Percentiles rank a stretch among this genome's conserved stretches.
phyloP scores from a whole-genome alignment of 2,797 vertebrate species.

The Falco peregrinus region DNA sequence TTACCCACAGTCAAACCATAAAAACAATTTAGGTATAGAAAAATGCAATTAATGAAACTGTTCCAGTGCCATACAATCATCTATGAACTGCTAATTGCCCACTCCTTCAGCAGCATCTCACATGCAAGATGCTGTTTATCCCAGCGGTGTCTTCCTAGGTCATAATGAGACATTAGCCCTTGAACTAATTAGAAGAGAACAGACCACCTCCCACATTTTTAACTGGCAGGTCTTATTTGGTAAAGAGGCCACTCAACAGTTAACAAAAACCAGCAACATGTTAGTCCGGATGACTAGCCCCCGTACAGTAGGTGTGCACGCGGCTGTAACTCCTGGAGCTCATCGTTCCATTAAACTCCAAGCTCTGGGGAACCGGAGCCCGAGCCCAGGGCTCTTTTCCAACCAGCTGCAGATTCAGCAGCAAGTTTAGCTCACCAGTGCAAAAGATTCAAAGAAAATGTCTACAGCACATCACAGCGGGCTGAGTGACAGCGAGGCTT shows the following conservation, averaged over 20 bases:
- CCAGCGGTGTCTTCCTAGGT: not conserved
- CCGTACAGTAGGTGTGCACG: fast-evolving
- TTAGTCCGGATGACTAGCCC: not conserved
- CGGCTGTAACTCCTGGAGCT: not conserved
- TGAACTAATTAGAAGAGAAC: not conserved
- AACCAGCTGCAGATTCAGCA: not conserved
- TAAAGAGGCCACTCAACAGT: not conserved
- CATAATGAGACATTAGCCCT: not conserved
- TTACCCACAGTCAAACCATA: not conserved
- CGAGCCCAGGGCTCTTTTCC: not conserved
- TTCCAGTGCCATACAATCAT: not conserved
- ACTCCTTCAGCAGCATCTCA: not conserved
- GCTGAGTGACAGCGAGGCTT: not conserved
- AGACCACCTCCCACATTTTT: not conserved
- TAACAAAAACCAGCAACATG: not conserved
- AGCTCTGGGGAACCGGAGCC: not conserved
- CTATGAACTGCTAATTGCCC: not conserved
- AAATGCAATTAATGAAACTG: not conserved
- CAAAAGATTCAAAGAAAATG: not conserved
- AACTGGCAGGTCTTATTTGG: not conserved
- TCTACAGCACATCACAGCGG: not conserved
- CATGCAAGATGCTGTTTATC: not conserved
- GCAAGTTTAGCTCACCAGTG: not conserved
- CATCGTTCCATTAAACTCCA: not conserved
- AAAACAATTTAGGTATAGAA: not conserved